These are phyloP conservation scores for Heloderma charlesbogerti DNA, from an alignment of 2,113 vertebrate species.

Conservation along the genomic window DNA sequence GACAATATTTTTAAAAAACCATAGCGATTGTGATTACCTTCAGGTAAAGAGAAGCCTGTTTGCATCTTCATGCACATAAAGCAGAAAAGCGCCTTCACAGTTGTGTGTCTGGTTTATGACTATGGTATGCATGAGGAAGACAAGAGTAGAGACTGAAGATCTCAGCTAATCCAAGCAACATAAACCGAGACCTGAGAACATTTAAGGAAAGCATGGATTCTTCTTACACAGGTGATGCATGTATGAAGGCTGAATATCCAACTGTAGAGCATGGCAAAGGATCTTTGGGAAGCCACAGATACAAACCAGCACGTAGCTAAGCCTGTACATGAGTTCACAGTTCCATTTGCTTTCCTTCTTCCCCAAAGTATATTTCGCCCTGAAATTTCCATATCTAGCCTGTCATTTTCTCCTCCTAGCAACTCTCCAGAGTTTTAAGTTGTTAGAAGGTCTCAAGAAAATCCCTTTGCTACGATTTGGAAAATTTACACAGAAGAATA, in stretches of 20 bases:
- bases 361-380: not conserved
- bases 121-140: not conserved
- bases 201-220: not conserved
- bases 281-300: not conserved
- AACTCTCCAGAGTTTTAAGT: not conserved
- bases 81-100: not conserved
- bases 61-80: not conserved
- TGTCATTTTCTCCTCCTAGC: not conserved
- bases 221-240: not conserved
- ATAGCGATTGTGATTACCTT: not conserved
- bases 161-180: not conserved
- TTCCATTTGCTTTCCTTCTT: not conserved
- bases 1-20: not conserved
- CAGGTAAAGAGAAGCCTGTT: not conserved
- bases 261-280: not conserved
- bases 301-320: not conserved
- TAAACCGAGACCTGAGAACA: not conserved
- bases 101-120: not conserved
- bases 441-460: not conserved
- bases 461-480: not conserved
- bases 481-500: not conserved
- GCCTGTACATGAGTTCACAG: accelerated
- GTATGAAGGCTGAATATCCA: not conserved
- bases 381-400: accelerated
- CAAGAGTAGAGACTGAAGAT: not conserved